Conservation (phyloP, 2,113 vertebrate genomes). For the Amazona vittata region DNA sequence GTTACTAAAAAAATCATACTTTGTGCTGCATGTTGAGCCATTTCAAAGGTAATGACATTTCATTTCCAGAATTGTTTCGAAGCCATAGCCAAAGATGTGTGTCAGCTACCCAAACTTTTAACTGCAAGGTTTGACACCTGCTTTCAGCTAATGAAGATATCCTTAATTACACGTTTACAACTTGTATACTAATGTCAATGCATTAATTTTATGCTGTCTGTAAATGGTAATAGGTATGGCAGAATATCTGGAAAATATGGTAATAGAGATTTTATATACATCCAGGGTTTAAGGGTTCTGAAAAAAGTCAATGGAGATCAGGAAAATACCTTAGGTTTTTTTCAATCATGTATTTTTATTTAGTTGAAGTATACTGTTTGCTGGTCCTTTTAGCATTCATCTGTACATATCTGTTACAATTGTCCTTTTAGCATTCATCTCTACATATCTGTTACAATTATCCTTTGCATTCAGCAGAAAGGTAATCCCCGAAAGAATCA, state of each 20-base stretch:
- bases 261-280: neutral
- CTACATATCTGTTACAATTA: slow-evolving; percentile 11
- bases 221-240: neutral
- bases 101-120: neutral
- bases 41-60: neutral
- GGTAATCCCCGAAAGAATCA: neutral
- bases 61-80: neutral
- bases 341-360: neutral
- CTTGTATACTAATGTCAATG: neutral
- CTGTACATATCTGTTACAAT: neutral
- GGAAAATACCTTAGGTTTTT: neutral
- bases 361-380: neutral
- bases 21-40: neutral
- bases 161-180: neutral
- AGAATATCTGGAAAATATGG: neutral
- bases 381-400: neutral
- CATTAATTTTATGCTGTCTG: slow-evolving; percentile 5
- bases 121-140: neutral
- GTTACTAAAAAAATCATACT: neutral
- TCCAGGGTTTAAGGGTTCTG: neutral
- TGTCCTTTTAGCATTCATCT: neutral
- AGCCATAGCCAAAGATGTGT: neutral
- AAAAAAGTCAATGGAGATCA: neutral
- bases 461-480: neutral
- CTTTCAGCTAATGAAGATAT: neutral